Evolutionary conservation across 2,888 invertebrate species (phyloP).

Genomic region (Helleia helle): DNA sequence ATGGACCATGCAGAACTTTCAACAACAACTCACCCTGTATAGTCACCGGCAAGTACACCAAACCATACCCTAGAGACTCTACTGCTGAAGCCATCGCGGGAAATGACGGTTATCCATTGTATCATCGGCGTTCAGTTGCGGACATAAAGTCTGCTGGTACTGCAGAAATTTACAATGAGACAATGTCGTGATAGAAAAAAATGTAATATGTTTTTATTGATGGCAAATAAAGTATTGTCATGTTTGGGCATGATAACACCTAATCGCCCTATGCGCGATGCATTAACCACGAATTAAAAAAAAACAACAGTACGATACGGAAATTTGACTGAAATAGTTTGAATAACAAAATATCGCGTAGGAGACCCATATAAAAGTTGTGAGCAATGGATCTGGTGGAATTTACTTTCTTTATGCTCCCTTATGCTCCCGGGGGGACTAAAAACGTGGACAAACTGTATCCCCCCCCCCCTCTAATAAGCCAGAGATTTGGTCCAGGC

Average conservation of each 20-base stretch:
- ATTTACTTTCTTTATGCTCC: constrained; percentile 23
- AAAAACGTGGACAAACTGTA: constrained; percentile 26
- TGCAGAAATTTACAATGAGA: constrained; percentile 22
- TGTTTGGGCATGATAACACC: constrained; percentile 24
- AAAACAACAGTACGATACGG: constrained; percentile 21
- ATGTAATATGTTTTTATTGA: constrained; percentile 24
- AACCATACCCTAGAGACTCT: constrained; percentile 18
- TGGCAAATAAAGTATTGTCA: constrained; percentile 26
- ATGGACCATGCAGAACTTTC: constrained; percentile 14
- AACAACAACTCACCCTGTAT: constrained; percentile 16
- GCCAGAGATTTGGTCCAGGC: no score
- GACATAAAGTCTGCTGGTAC: constrained; percentile 19
- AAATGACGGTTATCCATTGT: constrained; percentile 20
- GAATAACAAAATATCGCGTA: constrained; percentile 26
- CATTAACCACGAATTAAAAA: constrained; percentile 21
- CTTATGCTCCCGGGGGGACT: constrained; percentile 23
- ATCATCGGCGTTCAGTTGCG: constrained; percentile 21
- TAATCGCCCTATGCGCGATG: constrained; percentile 20
- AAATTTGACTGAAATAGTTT: constrained; percentile 24
- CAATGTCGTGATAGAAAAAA: constrained; percentile 23
- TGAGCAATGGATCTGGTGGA: constrained; percentile 23
- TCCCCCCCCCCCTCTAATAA: constrained; percentile 28
- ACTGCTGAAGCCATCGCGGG: constrained; percentile 19
- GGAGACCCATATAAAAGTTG: constrained; percentile 24
- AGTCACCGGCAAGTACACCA: constrained; percentile 15